Evolutionary conservation across 92 coral and sea anemone species (phyloP).

Genomic region (Metridium senile): DNA sequence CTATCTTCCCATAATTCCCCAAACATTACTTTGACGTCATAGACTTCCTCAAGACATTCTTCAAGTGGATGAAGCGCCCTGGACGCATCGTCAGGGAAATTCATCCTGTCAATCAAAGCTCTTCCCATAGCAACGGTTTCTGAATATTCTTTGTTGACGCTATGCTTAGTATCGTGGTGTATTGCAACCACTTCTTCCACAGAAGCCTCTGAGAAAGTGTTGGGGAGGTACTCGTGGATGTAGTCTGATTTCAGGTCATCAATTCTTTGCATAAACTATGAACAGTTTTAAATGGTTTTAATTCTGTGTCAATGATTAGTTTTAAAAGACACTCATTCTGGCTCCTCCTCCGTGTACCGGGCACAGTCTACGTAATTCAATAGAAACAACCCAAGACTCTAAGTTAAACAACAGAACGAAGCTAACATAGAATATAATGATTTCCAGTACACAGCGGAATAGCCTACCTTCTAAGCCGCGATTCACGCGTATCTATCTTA

Average conservation of each 20-base stretch:
- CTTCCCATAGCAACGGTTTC: slow-evolving; percentile 90
- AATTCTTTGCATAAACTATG: slow-evolving; percentile 65
- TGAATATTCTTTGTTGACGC: slow-evolving; percentile 74
- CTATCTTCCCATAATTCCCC: slow-evolving; percentile 88
- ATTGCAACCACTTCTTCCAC: slow-evolving; percentile 63
- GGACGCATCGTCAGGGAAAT: slow-evolving; percentile 58
- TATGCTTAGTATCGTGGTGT: slow-evolving; percentile 78
- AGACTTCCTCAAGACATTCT: slow-evolving; percentile 71
- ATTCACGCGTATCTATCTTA: too few species aligned
- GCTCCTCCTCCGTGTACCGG: too few species aligned
- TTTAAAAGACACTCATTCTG: too few species aligned
- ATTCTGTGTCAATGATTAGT: too few species aligned
- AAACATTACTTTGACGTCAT: slow-evolving; percentile 69
- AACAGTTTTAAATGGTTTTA: not conserved
- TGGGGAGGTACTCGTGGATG: slow-evolving; percentile 66
- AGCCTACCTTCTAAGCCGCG: too few species aligned
- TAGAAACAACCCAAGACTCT: too few species aligned
- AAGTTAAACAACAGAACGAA: too few species aligned
- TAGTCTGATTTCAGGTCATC: slow-evolving; percentile 61
- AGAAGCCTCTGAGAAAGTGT: slow-evolving; percentile 44
- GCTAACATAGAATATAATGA: too few species aligned
- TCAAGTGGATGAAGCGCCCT: slow-evolving; percentile 85
- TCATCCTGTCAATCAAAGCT: slow-evolving; percentile 86
- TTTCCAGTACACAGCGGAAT: too few species aligned
- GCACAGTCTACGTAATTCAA: too few species aligned